These are phyloP conservation scores for Molossus alvarezi DNA, from an alignment of 2,797 vertebrate genomes.

Conservation along the genomic window DNA sequence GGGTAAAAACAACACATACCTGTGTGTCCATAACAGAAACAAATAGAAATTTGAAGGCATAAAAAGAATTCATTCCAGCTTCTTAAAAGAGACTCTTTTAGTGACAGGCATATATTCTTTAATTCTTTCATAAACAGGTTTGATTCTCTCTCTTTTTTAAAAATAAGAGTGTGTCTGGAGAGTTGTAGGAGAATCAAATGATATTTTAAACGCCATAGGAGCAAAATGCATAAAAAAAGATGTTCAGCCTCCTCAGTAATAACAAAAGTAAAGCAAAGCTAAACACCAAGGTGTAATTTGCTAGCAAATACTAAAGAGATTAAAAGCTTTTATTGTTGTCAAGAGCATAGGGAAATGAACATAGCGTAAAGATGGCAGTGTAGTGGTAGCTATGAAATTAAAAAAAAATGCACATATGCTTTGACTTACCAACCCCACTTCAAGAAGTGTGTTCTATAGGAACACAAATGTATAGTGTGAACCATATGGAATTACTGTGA, in stretches of 20 bases:
- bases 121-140: slow-evolving; percentile 22
- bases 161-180: not conserved
- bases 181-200: not conserved
- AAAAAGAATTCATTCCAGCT: not conserved
- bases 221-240: not conserved
- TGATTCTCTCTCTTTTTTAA: not conserved
- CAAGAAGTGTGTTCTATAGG: not conserved
- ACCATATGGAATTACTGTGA: not conserved
- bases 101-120: not conserved
- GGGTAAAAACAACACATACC: not conserved
- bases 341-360: not conserved
- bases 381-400: not conserved
- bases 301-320: slow-evolving; percentile 52
- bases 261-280: slow-evolving; percentile 42
- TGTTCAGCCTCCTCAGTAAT: not conserved
- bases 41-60: slow-evolving; percentile 54
- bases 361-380: not conserved
- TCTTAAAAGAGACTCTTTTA: slow-evolving; percentile 52
- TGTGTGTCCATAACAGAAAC: slow-evolving; percentile 17
- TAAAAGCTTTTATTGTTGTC: slow-evolving; percentile 55
- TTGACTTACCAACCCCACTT: not conserved
- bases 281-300: slow-evolving; percentile 33
- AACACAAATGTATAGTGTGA: not conserved
- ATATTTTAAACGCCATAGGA: slow-evolving; percentile 9
- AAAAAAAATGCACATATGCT: not conserved